Conservation (phyloP, 1,140 invertebrate genomes). For the Ganaspis sp. region DNA sequence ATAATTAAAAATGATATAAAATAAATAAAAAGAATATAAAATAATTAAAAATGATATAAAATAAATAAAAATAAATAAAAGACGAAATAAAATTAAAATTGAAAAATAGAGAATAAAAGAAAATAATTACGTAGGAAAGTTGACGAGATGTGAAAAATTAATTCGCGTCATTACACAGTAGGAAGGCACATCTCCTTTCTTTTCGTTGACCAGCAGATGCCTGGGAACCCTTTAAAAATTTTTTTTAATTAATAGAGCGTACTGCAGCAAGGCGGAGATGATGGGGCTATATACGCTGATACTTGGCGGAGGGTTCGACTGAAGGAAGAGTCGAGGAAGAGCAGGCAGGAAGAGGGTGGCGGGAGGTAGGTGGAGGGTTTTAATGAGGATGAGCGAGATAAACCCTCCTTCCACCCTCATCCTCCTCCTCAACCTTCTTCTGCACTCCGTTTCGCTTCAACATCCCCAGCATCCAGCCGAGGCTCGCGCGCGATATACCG, state of each 20-base stretch:
- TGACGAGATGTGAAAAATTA: conserved; percentile 53
- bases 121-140: conserved; percentile 39
- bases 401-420: conserved; percentile 51
- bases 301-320: conserved; percentile 39
- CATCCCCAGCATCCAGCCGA: conserved; percentile 30
- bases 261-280: conserved; percentile 47
- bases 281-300: conserved; percentile 50
- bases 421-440: conserved; percentile 44
- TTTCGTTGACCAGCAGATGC: conserved; percentile 40
- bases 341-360: conserved; percentile 31
- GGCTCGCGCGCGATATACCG: conserved; percentile 55
- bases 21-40: not conserved
- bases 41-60: no score
- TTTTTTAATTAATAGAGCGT: conserved; percentile 62
- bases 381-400: conserved; percentile 35
- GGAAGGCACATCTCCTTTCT: conserved; percentile 43
- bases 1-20: no score
- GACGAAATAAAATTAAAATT: conserved; percentile 14
- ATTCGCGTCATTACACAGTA: conserved; percentile 58
- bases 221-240: conserved; percentile 38
- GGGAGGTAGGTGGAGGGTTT: conserved; percentile 17
- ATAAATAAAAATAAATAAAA: no score
- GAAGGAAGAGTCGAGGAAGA: conserved; percentile 32
- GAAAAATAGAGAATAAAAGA: no score
- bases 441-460: conserved; percentile 32